Evolutionary conservation across 2,113 vertebrate genomes (phyloP).

Genomic region (Atractosteus spatula): DNA sequence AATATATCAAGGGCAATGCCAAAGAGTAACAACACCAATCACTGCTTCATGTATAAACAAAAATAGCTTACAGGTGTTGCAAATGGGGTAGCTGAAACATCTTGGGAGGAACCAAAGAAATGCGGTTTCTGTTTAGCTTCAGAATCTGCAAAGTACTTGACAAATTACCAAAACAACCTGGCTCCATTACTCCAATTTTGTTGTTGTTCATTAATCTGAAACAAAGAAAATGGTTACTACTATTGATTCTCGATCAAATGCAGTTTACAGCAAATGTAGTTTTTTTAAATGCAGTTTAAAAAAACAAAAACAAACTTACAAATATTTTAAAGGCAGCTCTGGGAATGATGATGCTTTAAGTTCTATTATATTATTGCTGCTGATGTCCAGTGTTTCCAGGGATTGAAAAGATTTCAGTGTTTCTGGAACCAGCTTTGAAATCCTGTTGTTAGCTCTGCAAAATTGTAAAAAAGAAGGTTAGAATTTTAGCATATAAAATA

Average conservation of each 20-base stretch:
- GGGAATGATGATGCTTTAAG: slow-evolving; percentile 79
- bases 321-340: slow-evolving; percentile 75
- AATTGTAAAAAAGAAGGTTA: slow-evolving; percentile 12
- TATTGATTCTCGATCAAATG: neutral
- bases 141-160: slow-evolving; percentile 81
- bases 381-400: slow-evolving; percentile 89
- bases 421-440: slow-evolving; percentile 69
- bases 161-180: slow-evolving; percentile 84
- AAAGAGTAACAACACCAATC: neutral
- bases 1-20: neutral
- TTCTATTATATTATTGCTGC: slow-evolving; percentile 84
- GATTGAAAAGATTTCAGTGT: slow-evolving; percentile 71
- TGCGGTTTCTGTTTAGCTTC: slow-evolving; percentile 85
- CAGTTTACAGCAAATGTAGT: neutral
- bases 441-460: slow-evolving; percentile 89
- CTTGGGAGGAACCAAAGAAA: slow-evolving; percentile 82
- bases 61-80: slow-evolving; percentile 84
- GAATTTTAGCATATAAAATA: too few species aligned
- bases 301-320: slow-evolving; percentile 67
- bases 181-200: slow-evolving; percentile 80
- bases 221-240: slow-evolving; percentile 36
- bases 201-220: slow-evolving; percentile 87
- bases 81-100: slow-evolving; percentile 90
- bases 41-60: too few species aligned
- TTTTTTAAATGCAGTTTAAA: neutral